Percentiles rank a stretch among this genome's conserved stretches.
Conservation (phyloP, 2,888 invertebrate species). For the Leistus spinibarbis region DNA sequence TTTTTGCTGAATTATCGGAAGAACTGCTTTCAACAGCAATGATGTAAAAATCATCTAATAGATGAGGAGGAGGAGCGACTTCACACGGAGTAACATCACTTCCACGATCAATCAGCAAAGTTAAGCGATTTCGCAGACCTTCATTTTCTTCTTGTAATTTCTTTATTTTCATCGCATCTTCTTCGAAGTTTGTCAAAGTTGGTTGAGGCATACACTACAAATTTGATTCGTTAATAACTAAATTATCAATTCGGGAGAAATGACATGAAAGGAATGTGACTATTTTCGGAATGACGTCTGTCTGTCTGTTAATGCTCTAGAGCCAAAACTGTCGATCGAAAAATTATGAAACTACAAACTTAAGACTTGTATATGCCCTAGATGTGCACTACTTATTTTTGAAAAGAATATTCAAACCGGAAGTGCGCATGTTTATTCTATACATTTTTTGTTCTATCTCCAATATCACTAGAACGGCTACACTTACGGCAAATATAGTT, state of each 20-base stretch:
- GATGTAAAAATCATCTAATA: slow-evolving; percentile 91
- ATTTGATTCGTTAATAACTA: no score
- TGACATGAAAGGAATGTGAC: not conserved
- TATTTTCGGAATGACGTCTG: no score
- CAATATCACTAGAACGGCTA: no score
- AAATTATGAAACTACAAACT: no score
- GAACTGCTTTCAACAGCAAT: slow-evolving; percentile 75
- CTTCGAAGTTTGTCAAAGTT: slow-evolving; percentile 82
- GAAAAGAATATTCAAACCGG: no score
- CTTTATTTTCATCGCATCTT: slow-evolving; percentile 79
- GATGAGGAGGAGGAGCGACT: slow-evolving; percentile 75
- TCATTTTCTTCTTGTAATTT: slow-evolving; percentile 86
- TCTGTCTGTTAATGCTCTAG: no score
- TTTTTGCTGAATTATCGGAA: slow-evolving; percentile 73
- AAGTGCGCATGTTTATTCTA: no score
- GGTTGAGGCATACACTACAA: slow-evolving; percentile 85
- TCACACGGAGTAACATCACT: slow-evolving; percentile 65
- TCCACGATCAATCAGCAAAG: slow-evolving; percentile 59
- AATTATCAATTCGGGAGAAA: not conserved
- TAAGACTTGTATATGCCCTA: no score
- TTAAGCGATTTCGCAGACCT: slow-evolving; percentile 65
- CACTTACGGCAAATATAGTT: no score
- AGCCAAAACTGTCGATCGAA: no score
- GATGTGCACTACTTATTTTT: no score
- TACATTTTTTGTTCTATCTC: no score